phyloP scores from a whole-genome alignment of 92 coral and sea anemone genomes.

The Virgularia gustaviana region DNA sequence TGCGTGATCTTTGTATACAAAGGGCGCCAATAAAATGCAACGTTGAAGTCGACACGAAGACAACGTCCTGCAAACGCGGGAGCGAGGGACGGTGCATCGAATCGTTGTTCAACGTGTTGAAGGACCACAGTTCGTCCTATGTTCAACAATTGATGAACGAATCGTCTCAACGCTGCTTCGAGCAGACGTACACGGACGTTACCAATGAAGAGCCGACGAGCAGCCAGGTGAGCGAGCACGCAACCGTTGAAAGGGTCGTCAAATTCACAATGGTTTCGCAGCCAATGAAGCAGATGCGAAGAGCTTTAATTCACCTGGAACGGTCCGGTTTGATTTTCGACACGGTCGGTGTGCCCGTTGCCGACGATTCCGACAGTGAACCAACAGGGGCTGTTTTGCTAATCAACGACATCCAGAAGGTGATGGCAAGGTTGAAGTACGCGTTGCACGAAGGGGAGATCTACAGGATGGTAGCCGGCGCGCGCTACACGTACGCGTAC shows the following conservation, averaged over 20 bases:
- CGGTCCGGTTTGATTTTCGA: too few species aligned
- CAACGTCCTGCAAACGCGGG: constrained; percentile 6
- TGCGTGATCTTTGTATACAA: constrained; percentile 22
- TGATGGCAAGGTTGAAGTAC: constrained; percentile 23
- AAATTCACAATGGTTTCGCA: too few species aligned
- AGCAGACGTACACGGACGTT: not conserved
- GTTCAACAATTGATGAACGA: not conserved
- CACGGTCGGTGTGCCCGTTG: too few species aligned
- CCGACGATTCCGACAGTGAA: too few species aligned
- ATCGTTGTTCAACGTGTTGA: constrained; percentile 32
- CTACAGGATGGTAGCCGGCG: constrained; percentile 7
- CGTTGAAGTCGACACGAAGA: constrained; percentile 26
- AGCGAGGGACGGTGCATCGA: not conserved
- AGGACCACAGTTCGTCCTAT: constrained; percentile 34
- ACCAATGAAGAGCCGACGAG: not conserved
- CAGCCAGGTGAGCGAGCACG: too few species aligned
- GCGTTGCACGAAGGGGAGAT: constrained; percentile 37
- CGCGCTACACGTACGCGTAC: constrained; percentile 25
- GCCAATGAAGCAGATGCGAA: too few species aligned
- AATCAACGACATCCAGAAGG: constrained; percentile 43
- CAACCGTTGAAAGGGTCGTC: too few species aligned
- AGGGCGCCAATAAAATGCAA: constrained; percentile 9
- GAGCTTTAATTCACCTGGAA: too few species aligned
- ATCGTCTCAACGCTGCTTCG: not conserved
- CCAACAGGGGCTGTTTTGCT: too few species aligned